phyloP scores from a whole-genome alignment of 2,888 invertebrate genomes.

The Pristionchus japonicus region DNA sequence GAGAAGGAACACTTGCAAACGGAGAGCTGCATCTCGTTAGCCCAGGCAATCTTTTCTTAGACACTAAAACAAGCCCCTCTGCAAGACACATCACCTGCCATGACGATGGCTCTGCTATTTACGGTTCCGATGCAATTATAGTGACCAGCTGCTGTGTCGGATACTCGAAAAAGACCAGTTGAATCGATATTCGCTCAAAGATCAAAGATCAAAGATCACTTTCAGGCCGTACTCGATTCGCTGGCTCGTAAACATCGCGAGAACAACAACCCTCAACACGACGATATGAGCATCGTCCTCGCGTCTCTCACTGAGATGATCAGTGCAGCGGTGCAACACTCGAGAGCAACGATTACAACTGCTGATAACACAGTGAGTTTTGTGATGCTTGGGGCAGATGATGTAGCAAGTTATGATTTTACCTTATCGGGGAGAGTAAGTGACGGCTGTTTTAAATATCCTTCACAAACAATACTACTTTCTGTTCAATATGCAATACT shows the following conservation, averaged over 20 bases:
- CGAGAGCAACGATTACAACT: not conserved
- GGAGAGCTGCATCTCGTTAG: not conserved
- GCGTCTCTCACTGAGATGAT: not conserved
- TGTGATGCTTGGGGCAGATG: no score
- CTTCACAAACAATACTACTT: no score
- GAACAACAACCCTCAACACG: no score
- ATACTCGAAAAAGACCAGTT: not conserved
- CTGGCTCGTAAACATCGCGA: constrained; percentile 32
- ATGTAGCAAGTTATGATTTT: no score
- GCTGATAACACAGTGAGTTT: not conserved
- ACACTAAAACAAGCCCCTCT: no score
- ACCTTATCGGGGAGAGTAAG: no score
- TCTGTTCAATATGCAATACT: no score
- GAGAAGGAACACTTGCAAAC: not conserved
- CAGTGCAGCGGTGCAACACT: not conserved
- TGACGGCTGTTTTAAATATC: no score
- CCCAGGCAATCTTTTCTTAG: not conserved
- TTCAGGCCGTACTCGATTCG: constrained; percentile 39
- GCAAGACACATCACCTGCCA: no score
- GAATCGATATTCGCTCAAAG: not conserved
- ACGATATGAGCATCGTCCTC: constrained; percentile 35
- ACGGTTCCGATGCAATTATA: not conserved
- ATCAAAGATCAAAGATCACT: not conserved
- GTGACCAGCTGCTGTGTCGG: not conserved
- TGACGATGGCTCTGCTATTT: no score